Conservation (phyloP, 2,888 invertebrate genomes). For the Pomacea canaliculata region DNA sequence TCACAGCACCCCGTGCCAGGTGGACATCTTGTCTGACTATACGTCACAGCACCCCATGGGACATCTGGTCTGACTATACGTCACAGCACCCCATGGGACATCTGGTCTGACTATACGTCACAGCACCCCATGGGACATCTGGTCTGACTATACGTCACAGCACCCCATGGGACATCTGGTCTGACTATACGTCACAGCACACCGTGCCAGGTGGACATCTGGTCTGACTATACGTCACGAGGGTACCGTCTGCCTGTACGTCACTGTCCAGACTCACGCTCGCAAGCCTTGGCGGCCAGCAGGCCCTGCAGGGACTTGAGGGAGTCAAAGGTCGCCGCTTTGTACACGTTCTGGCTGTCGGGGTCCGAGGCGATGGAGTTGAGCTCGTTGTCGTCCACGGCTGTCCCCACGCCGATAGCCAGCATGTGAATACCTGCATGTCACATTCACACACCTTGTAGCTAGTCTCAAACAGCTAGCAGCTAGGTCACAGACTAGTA, state of each 20-base stretch:
- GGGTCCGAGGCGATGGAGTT: slow-evolving; percentile 56
- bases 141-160: neutral
- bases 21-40: too few species aligned
- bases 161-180: too few species aligned
- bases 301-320: slow-evolving; percentile 48
- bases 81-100: neutral
- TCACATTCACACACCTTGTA: too few species aligned
- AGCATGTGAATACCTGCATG: slow-evolving; percentile 41
- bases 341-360: slow-evolving; percentile 58
- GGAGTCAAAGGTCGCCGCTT: slow-evolving; percentile 55
- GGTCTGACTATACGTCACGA: too few species aligned
- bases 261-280: slow-evolving; percentile 39
- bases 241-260: too few species aligned
- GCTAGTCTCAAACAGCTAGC: too few species aligned
- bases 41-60: neutral
- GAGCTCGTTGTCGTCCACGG: slow-evolving; percentile 43
- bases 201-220: too few species aligned
- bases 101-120: neutral
- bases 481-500: too few species aligned
- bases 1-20: too few species aligned
- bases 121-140: too few species aligned
- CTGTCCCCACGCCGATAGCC: slow-evolving; percentile 55
- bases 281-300: slow-evolving; percentile 52
- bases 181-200: too few species aligned
- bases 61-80: too few species aligned